A percentile compares a stretch with the other conserved stretches of the same genome.
phyloP scores from a whole-genome alignment of 2,797 vertebrate species.

The Hephaestus fuliginosus region DNA sequence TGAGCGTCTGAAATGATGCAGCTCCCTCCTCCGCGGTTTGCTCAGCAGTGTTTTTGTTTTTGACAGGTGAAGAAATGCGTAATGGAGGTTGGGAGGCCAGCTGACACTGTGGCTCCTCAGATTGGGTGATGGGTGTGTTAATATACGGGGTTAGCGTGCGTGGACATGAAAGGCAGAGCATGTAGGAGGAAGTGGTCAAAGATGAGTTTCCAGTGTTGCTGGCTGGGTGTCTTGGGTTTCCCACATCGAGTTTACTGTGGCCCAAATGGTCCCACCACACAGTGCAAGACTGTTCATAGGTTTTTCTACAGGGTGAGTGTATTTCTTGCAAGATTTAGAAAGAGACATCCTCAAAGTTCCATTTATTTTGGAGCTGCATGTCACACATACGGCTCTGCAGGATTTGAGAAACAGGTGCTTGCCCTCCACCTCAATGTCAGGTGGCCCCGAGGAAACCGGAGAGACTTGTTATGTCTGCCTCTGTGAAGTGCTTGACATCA shows the following conservation, averaged over 20 bases:
- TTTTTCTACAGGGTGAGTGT: neutral
- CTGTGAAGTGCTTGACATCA: conserved; percentile 9
- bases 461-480: conserved; percentile 8
- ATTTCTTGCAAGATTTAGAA: neutral
- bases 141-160: neutral
- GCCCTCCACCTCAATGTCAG: conserved; percentile 26
- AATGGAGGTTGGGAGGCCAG: conserved; percentile 23
- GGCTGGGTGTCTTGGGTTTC: neutral
- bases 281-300: neutral
- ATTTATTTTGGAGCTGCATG: conserved; percentile 1
- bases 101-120: conserved; percentile 29
- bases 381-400: neutral
- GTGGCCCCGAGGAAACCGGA: conserved; percentile 9
- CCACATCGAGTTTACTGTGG: neutral
- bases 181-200: neutral
- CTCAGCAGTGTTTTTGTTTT: conserved; percentile 7
- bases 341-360: neutral
- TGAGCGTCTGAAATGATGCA: conserved; percentile 42
- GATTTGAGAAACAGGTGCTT: conserved; percentile 6
- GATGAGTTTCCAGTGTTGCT: neutral
- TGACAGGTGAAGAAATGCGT: conserved; percentile 37
- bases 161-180: neutral
- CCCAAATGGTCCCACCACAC: neutral
- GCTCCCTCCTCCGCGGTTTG: conserved; percentile 37
- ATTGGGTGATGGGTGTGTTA: conserved; percentile 8